phyloP scores from a whole-genome alignment of 2,888 invertebrate species.

The Altica lythri region DNA sequence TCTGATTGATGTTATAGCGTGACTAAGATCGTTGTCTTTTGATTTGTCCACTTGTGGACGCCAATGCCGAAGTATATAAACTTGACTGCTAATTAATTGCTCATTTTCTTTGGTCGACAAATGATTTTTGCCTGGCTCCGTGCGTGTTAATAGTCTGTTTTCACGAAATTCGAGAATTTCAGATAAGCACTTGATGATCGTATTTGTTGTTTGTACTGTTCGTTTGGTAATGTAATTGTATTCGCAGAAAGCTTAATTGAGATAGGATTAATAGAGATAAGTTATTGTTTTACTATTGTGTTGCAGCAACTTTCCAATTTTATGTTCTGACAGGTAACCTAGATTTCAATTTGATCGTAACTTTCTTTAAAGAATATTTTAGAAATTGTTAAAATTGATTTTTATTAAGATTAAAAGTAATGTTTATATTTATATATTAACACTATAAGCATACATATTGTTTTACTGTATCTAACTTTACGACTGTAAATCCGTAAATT shows the following conservation, averaged over 20 bases:
- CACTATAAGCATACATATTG: too few species aligned
- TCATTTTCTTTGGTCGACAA: slow-evolving; percentile 31
- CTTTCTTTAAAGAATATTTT: too few species aligned
- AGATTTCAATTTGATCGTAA: too few species aligned
- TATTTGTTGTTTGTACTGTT: slow-evolving; percentile 19
- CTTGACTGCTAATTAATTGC: slow-evolving; percentile 21
- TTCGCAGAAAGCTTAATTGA: background rate
- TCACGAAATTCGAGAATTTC: slow-evolving; percentile 33
- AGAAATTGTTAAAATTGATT: too few species aligned
- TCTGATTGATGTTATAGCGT: background rate
- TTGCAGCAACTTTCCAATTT: too few species aligned
- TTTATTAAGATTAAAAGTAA: too few species aligned
- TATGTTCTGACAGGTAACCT: too few species aligned
- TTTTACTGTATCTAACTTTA: too few species aligned
- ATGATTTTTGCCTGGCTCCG: slow-evolving; percentile 33
- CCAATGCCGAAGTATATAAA: slow-evolving; percentile 6
- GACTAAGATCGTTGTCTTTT: slow-evolving; percentile 6
- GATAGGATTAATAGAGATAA: background rate
- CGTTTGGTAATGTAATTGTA: slow-evolving; percentile 17
- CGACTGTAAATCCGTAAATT: too few species aligned
- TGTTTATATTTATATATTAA: too few species aligned
- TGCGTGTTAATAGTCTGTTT: slow-evolving; percentile 36
- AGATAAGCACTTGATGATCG: slow-evolving; percentile 23
- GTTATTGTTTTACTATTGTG: background rate
- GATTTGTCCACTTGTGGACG: slow-evolving; percentile 11